Evolutionary conservation across 2,797 vertebrate species (phyloP).

Genomic region (Pseudomugil gertrudae): DNA sequence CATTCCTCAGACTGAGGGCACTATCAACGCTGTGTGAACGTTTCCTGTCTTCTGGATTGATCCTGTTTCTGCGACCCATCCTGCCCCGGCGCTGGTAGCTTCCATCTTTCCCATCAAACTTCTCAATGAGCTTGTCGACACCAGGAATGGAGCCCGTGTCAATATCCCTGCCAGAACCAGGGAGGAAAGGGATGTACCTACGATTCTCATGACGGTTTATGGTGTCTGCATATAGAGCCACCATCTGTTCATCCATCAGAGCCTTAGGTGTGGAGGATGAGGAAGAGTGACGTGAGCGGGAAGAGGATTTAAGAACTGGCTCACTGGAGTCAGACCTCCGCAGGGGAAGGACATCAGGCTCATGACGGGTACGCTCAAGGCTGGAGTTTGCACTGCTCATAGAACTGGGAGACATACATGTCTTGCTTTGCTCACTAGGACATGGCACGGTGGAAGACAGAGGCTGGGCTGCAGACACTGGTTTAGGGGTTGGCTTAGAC

Average conservation of each 20-base stretch:
- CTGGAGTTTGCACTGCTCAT: constrained; percentile 76
- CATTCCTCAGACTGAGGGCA: constrained; percentile 77
- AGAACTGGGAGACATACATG: constrained; percentile 68
- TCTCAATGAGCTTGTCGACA: constrained; percentile 93
- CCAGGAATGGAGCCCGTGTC: constrained; percentile 91
- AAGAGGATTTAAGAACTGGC: constrained; percentile 80
- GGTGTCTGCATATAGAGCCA: constrained; percentile 88
- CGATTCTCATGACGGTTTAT: constrained; percentile 96
- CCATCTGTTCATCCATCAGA: constrained; percentile 87
- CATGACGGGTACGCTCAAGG: constrained; percentile 76
- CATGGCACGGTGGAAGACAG: constrained; percentile 60
- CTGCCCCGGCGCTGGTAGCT: constrained; percentile 87
- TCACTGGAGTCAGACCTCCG: constrained; percentile 89
- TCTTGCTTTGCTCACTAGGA: constrained; percentile 65
- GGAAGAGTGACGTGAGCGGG: constrained; percentile 87
- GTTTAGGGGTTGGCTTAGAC: constrained; percentile 45
- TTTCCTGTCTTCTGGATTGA: constrained; percentile 91
- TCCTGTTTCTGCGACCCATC: constrained; percentile 87
- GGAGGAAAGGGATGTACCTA: constrained; percentile 93
- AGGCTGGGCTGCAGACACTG: constrained; percentile 24
- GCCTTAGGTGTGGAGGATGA: constrained; percentile 83
- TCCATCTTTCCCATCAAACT: constrained; percentile 88
- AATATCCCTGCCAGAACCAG: constrained; percentile 94
- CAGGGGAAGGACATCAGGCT: constrained; percentile 92
- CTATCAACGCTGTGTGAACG: constrained; percentile 94